Conservation (phyloP, 2,113 vertebrate genomes). For the Guaruba guarouba region DNA sequence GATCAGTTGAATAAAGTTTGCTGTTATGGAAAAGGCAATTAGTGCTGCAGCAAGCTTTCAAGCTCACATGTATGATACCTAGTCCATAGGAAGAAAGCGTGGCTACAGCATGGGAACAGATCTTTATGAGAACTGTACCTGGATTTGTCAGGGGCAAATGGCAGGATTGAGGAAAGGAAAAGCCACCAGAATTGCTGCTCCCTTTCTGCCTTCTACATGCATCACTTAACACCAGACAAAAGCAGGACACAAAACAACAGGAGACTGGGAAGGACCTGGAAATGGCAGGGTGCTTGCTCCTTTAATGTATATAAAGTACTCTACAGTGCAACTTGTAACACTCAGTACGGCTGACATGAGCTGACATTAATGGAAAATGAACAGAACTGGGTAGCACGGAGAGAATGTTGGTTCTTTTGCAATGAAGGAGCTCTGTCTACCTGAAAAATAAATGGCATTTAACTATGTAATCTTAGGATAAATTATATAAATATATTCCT, state of each 20-base stretch:
- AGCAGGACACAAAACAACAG: neutral
- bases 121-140: neutral
- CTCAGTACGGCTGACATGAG: neutral
- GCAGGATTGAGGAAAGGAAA: neutral
- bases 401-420: neutral
- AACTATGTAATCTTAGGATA: neutral
- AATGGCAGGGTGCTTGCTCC: neutral
- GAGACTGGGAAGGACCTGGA: neutral
- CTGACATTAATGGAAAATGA: conserved; percentile 41
- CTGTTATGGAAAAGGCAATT: neutral
- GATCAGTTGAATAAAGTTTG: conserved; percentile 45
- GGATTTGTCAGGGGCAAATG: neutral
- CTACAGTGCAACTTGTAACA: neutral
- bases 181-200: neutral
- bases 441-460: neutral
- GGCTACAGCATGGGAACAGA: neutral
- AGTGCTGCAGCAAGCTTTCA: neutral
- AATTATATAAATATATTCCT: conserved; percentile 27
- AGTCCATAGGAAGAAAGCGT: neutral
- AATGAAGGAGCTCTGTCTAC: neutral
- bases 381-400: conserved; percentile 5
- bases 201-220: neutral
- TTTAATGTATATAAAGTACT: conserved; percentile 15
- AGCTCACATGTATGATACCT: neutral
- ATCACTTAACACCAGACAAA: neutral